Conservation (phyloP, 2,797 vertebrate species). For the Chanos chanos region DNA sequence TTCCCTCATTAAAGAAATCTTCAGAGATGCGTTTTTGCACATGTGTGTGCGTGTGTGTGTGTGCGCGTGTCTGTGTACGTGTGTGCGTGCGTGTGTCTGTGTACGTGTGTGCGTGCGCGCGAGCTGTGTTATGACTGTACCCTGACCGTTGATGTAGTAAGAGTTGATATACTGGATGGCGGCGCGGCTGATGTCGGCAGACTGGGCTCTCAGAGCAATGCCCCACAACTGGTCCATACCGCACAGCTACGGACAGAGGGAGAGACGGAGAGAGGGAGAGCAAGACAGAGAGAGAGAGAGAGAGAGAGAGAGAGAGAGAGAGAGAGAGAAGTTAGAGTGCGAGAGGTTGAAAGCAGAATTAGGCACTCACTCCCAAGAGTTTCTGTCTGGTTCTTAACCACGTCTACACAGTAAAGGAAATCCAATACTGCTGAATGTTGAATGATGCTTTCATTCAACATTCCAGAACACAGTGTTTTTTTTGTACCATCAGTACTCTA, state of each 20-base stretch:
- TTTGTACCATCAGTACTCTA: no score
- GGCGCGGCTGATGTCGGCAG: slow-evolving; percentile 94
- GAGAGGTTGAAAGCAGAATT: background rate
- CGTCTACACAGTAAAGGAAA: no score
- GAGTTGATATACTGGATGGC: slow-evolving; percentile 99
- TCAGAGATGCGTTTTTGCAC: background rate
- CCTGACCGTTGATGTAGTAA: slow-evolving; percentile 96
- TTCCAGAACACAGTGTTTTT: no score
- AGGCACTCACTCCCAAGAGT: no score
- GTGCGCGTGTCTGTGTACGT: background rate
- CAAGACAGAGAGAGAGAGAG: background rate
- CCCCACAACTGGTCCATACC: slow-evolving; percentile 99
- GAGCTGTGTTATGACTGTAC: no score
- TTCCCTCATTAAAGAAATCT: no score
- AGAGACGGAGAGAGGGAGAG: background rate
- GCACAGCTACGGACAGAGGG: slow-evolving; percentile 75
- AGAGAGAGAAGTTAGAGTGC: background rate
- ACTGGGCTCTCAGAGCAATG: slow-evolving; percentile 92
- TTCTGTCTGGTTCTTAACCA: no score
- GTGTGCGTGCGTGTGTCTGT: background rate
- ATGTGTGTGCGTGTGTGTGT: background rate
- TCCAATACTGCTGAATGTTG: no score
- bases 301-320: background rate
- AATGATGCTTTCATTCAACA: no score
- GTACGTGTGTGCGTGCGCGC: background rate